Percentiles rank a stretch among this genome's conserved stretches.
Conservation (phyloP, 2,113 vertebrate genomes). For the Hippocampus mohnikei region DNA sequence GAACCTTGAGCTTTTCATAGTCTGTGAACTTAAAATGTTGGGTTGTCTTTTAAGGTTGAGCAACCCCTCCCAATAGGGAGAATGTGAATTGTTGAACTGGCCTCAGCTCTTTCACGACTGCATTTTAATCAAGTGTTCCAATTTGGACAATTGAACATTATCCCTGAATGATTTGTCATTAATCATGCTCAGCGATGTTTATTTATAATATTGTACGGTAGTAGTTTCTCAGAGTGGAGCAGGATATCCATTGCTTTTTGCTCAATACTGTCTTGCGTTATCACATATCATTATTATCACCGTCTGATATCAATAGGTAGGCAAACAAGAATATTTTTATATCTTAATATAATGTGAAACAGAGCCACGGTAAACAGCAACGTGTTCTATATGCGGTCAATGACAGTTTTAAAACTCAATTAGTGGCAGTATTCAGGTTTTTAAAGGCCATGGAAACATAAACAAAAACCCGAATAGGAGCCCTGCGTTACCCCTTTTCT, state of each 20-base stretch:
- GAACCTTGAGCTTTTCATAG: slow-evolving; percentile 13
- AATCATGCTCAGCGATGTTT: not conserved
- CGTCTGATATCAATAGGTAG: not conserved
- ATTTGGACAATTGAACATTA: not conserved
- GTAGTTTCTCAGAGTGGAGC: not conserved
- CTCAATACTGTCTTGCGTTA: not conserved
- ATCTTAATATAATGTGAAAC: too few species aligned
- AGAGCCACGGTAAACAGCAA: too few species aligned
- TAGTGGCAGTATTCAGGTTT: too few species aligned
- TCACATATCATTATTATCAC: not conserved
- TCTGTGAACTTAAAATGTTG: slow-evolving; percentile 14
- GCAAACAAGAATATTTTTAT: too few species aligned
- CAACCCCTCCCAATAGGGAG: slow-evolving; percentile 32
- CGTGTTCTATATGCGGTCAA: too few species aligned
- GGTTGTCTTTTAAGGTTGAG: slow-evolving; percentile 13
- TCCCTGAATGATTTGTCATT: not conserved
- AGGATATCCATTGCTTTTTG: not conserved
- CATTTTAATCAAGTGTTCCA: not conserved
- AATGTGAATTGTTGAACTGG: slow-evolving; percentile 36
- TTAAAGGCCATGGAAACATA: too few species aligned
- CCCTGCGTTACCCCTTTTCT: too few species aligned
- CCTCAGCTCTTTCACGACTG: slow-evolving; percentile 1
- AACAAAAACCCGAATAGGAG: too few species aligned
- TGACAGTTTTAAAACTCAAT: too few species aligned
- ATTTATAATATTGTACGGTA: not conserved